Conservation (phyloP, 1,140 invertebrate genomes). For the Lepidurus apus region DNA sequence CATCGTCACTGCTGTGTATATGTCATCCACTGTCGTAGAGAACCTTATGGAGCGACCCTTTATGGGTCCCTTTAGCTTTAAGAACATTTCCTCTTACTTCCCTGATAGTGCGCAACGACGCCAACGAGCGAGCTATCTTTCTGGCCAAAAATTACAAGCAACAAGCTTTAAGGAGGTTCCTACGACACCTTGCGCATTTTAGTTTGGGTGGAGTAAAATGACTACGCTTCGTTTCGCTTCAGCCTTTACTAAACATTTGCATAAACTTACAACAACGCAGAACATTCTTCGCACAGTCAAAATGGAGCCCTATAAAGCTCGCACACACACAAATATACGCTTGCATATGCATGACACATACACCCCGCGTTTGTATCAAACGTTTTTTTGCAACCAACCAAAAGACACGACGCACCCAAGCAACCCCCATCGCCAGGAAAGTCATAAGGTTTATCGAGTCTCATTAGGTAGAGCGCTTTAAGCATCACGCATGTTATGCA, state of each 20-base stretch:
- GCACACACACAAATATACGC: too few relatives aligned
- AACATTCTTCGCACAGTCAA: neutral
- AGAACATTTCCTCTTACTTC: neutral
- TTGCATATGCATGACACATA: neutral
- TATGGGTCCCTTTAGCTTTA: neutral
- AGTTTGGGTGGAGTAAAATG: neutral
- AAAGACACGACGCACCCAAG: neutral
- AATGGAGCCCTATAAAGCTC: neutral
- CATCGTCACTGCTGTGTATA: neutral
- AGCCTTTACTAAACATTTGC: neutral
- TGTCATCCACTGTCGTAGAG: neutral
- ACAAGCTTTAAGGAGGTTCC: neutral
- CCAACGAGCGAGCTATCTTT: neutral
- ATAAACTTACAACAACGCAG: neutral
- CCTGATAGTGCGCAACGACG: neutral
- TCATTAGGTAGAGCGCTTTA: neutral
- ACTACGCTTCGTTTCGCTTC: neutral
- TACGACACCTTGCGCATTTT: neutral
- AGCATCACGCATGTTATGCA: neutral
- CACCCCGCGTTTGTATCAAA: neutral
- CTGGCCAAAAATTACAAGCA: neutral
- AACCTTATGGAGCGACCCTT: neutral
- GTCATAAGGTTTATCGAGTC: neutral
- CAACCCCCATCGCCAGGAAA: neutral
- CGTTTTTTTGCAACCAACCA: neutral